Conservation (phyloP, 2,113 vertebrate genomes). For the Gopherus flavomarginatus region DNA sequence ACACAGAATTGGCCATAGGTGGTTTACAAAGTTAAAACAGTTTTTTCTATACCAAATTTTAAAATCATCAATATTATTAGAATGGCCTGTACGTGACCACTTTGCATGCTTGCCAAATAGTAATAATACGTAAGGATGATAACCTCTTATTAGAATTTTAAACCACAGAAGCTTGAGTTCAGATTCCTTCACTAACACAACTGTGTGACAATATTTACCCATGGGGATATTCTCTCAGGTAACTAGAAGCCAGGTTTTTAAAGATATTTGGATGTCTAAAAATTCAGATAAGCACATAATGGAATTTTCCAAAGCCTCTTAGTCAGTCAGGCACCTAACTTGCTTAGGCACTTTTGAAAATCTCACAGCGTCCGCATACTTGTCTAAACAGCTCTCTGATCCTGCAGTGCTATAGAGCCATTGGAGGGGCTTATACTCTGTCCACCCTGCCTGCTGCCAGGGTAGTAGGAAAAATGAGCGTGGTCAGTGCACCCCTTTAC, state of each 20-base stretch:
- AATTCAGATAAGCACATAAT: not conserved
- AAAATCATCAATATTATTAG: not conserved
- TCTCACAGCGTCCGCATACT: not conserved
- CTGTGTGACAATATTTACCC: accelerated
- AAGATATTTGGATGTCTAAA: not conserved
- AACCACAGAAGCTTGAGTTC: not conserved
- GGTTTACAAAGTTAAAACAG: not conserved
- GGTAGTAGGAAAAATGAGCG: not conserved
- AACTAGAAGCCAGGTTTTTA: not conserved
- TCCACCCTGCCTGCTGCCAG: not conserved
- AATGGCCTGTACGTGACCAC: not conserved
- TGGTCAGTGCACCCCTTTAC: not conserved
- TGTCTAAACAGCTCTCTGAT: not conserved
- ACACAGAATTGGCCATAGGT: not conserved
- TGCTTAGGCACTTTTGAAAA: not conserved
- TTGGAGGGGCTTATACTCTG: not conserved
- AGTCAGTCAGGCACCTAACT: not conserved
- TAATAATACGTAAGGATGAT: not conserved
- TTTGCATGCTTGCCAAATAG: not conserved
- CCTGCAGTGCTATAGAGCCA: not conserved
- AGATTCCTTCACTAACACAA: not conserved
- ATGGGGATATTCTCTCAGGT: not conserved
- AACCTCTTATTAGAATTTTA: not conserved
- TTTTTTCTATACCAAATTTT: not conserved
- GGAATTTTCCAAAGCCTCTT: not conserved